Evolutionary conservation across 37 sponge, comb jelly and placozoan species (phyloP).

Genomic region (Dysidea cf. avara): DNA sequence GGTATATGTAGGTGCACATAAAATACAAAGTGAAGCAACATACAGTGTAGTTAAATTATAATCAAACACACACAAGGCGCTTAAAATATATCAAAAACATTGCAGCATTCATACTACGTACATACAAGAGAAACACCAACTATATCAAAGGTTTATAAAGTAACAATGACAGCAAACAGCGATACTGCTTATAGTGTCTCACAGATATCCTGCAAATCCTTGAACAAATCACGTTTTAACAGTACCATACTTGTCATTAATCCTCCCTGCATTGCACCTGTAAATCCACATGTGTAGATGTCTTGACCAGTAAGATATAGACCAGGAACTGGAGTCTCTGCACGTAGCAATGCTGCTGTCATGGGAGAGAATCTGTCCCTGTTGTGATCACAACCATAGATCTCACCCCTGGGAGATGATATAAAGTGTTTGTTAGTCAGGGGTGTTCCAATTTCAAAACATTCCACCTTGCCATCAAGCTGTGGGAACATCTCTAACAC

Average conservation of each 20-base stretch:
- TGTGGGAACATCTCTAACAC: conserved; percentile 75
- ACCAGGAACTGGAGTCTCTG: conserved; percentile 69
- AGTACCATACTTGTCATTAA: conserved; percentile 70
- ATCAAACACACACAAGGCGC: too few species aligned
- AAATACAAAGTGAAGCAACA: too few species aligned
- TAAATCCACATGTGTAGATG: conserved; percentile 71
- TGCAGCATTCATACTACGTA: too few species aligned
- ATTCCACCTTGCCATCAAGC: conserved; percentile 78
- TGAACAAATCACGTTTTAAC: conserved; percentile 72
- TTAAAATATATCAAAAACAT: too few species aligned
- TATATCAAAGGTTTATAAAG: too few species aligned
- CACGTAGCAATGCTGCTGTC: conserved; percentile 49
- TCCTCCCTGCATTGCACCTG: conserved; percentile 80
- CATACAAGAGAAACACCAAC: too few species aligned
- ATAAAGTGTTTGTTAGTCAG: conserved; percentile 84
- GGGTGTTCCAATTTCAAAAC: conserved; percentile 87
- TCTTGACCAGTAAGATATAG: conserved; percentile 93
- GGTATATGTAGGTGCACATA: too few species aligned
- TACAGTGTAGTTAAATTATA: too few species aligned
- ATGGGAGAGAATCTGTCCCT: conserved; percentile 57
- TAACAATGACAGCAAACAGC: too few species aligned
- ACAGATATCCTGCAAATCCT: too few species aligned
- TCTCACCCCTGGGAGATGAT: conserved; percentile 64
- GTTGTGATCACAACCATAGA: conserved; percentile 88
- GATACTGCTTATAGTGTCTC: too few species aligned